Base-by-base conservation (phyloP, 1,140 invertebrate genomes). In the Lepidurus couesii region DNA sequence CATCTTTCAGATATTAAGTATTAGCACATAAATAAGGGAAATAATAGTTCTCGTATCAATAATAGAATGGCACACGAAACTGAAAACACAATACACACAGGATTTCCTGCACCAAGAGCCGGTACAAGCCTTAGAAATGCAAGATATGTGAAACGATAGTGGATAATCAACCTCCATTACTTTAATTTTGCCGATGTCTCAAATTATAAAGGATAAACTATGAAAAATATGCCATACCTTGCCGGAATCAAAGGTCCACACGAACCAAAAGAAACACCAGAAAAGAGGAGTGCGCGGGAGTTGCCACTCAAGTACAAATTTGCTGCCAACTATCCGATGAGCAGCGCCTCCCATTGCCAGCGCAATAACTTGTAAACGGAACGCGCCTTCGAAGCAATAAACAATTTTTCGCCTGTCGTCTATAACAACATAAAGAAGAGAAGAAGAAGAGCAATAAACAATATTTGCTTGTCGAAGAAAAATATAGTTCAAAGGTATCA, bases 261-360 rank as follows among this genome's bases (percentile, higher is more conserved):
- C 53, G 53, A 65, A 65, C 53, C 53, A 65, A 65, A 65, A 65
- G 53, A 65, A 65, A 65, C 53, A 65, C 53, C 16, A 65, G 53
- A 21, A 65, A 65, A 21, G 53, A 65, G 21, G 21, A 16, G 21
- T 65, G 4, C 53, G 9, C 13, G 16, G 13, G 53, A 65, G 53
- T n/a, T 65, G 21, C 9, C 53, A 65, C 13, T 65, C 53, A 16
- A 34, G 34, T 34, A 34, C 3, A 34, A 34, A 34, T 4, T 34
- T 34, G 13, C 4, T 65, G 53, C 6, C 9, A n/a, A 65, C 1
- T n/a, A 65, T 7, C 53, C 6, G 2, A 34, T 0, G 16, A 9
- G 8, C 3, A 65, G 13, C 53, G 53, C 53, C 9, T 1, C 13
- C 21, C 7, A 21, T 21, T 7, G n/a, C 3, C 16, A 65, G n/a